Evolutionary conservation across 2,797 vertebrate genomes (phyloP).

Genomic region (Ceryle rudis): DNA sequence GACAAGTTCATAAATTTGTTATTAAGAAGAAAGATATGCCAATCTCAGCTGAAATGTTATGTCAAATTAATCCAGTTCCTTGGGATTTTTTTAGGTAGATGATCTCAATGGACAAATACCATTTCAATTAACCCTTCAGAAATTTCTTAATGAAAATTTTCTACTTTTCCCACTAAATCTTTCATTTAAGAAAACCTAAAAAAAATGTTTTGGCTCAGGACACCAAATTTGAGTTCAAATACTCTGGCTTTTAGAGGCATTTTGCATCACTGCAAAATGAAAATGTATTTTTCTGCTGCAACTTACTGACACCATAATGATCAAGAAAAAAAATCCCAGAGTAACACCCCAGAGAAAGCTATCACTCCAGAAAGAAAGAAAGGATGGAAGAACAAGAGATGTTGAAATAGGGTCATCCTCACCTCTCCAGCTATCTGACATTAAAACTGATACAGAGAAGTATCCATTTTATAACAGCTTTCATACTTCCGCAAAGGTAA

Average conservation of each 20-base stretch:
- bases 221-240: not conserved
- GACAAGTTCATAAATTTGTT: not conserved
- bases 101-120: not conserved
- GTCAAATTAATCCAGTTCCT: not conserved
- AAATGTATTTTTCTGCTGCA: not conserved
- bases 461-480: not conserved
- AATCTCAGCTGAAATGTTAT: not conserved
- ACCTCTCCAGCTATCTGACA: not conserved
- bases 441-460: not conserved
- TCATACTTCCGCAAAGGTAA: not conserved
- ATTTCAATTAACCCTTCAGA: not conserved
- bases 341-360: not conserved
- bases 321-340: not conserved
- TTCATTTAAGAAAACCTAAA: not conserved
- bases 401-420: not conserved
- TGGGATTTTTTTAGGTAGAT: not conserved
- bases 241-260: not conserved
- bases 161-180: not conserved
- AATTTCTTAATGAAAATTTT: not conserved
- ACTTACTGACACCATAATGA: not conserved
- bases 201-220: not conserved
- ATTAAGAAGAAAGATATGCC: not conserved
- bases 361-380: not conserved
- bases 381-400: not conserved
- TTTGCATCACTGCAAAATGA: not conserved